These are phyloP conservation scores for Margaritifera margaritifera DNA, from an alignment of 2,888 invertebrate species.

Conservation along the genomic window DNA sequence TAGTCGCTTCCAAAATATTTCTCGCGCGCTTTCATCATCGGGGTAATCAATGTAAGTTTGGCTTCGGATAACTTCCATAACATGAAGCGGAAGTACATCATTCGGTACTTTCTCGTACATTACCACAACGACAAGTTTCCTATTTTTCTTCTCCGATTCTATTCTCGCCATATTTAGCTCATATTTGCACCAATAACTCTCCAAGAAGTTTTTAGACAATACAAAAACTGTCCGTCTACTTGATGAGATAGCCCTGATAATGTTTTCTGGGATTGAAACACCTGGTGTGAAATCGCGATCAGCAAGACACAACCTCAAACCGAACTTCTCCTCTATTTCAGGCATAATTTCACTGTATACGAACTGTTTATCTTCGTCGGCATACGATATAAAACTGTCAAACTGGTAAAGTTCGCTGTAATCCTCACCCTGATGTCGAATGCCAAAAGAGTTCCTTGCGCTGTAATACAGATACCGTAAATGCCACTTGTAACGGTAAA, in stretches of 20 bases:
- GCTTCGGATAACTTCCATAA: constrained; percentile 12
- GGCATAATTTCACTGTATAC: constrained; percentile 15
- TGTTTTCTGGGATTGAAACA: constrained; percentile 25
- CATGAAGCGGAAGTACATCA: constrained; percentile 12
- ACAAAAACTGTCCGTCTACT: constrained; percentile 25
- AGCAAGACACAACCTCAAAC: constrained; percentile 21
- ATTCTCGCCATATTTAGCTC: constrained; percentile 36
- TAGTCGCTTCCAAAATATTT: constrained; percentile 19
- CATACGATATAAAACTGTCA: constrained; percentile 32
- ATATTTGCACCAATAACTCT: constrained; percentile 34
- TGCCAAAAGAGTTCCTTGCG: constrained; percentile 7
- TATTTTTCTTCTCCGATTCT: constrained; percentile 20
- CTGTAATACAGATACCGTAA: constrained; percentile 30
- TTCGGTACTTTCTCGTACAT: constrained; percentile 13
- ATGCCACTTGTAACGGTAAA: constrained; percentile 26
- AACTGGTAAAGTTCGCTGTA: constrained; percentile 11
- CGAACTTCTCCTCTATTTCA: constrained; percentile 19
- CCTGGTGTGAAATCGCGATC: constrained; percentile 30
- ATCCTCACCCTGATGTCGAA: constrained; percentile 9
- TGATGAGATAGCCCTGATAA: constrained; percentile 24
- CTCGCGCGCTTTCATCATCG: constrained; percentile 2
- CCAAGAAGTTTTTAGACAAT: constrained; percentile 21
- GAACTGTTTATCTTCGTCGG: constrained; percentile 18
- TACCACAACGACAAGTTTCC: constrained; percentile 19
- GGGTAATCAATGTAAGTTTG: constrained; percentile 15